Conservation (phyloP, 1,140 invertebrate species). For the Cyphomyrmex costatus region DNA sequence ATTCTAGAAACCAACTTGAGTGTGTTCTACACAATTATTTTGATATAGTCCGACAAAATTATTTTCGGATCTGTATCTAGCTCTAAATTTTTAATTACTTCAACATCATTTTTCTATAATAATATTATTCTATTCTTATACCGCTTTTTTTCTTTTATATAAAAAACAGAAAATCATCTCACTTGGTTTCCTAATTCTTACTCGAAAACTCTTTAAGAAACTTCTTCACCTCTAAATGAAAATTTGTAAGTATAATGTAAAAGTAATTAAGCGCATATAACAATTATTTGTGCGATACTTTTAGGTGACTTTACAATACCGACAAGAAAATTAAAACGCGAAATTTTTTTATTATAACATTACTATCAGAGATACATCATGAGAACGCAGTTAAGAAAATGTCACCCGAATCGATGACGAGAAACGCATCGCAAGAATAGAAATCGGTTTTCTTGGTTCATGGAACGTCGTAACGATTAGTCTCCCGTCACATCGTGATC, state of each 20-base stretch:
- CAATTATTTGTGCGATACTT: neutral
- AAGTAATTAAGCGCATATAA: neutral
- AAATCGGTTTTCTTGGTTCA: conserved; percentile 67
- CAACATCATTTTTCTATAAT: too few relatives aligned
- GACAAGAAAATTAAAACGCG: neutral
- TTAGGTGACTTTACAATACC: neutral
- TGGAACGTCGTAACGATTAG: conserved; percentile 57
- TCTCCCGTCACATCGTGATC: conserved; percentile 39
- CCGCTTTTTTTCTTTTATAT: too few relatives aligned
- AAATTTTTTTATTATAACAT: neutral
- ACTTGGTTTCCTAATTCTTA: too few relatives aligned
- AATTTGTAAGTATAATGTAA: neutral
- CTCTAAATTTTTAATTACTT: too few relatives aligned
- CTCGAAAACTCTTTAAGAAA: too few relatives aligned
- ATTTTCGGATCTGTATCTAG: too few relatives aligned
- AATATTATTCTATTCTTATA: too few relatives aligned
- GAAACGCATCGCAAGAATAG: conserved; percentile 60
- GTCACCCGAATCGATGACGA: conserved; percentile 40
- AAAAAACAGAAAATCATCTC: too few relatives aligned
- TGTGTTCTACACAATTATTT: too few relatives aligned
- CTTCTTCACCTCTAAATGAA: neutral
- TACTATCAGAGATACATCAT: neutral
- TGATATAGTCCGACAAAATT: too few relatives aligned
- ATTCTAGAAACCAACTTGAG: too few relatives aligned
- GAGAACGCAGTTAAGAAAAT: neutral